Percentiles rank a stretch among this genome's conserved stretches.
These are phyloP conservation scores for Dicerorhinus sumatrensis DNA, from an alignment of 2,113 vertebrate genomes.

Conservation along the genomic window DNA sequence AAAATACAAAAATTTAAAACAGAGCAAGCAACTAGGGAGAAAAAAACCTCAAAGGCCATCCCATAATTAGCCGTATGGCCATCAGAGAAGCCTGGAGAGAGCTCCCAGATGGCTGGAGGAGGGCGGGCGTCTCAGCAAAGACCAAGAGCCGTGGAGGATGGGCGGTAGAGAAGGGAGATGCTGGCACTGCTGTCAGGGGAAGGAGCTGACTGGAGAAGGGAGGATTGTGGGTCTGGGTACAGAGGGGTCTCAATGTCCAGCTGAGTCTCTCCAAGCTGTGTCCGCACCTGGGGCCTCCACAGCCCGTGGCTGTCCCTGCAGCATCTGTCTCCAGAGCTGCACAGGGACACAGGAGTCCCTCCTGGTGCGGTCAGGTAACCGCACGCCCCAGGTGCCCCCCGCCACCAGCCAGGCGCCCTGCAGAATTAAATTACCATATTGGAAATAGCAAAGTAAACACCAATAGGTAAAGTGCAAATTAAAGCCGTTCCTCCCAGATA, in stretches of 20 bases:
- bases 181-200: background rate
- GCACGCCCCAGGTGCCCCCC: constrained; percentile 16
- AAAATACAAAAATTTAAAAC: background rate
- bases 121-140: background rate
- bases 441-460: constrained; percentile 84
- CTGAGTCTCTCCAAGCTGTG: background rate
- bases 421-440: constrained; percentile 82
- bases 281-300: background rate
- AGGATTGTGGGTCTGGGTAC: background rate
- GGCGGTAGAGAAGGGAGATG: background rate
- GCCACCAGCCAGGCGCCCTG: constrained; percentile 56
- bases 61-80: background rate
- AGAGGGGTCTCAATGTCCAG: background rate
- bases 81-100: background rate
- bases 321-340: background rate
- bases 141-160: accelerated
- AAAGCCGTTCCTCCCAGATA: constrained; percentile 77
- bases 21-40: background rate
- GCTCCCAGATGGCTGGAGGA: background rate
- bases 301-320: background rate
- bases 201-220: background rate
- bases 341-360: constrained; percentile 2
- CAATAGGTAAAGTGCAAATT: constrained; percentile 84
- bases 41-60: background rate
- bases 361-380: constrained; percentile 70